Conservation (phyloP, 2,888 invertebrate genomes). For the Conus canariensis region DNA sequence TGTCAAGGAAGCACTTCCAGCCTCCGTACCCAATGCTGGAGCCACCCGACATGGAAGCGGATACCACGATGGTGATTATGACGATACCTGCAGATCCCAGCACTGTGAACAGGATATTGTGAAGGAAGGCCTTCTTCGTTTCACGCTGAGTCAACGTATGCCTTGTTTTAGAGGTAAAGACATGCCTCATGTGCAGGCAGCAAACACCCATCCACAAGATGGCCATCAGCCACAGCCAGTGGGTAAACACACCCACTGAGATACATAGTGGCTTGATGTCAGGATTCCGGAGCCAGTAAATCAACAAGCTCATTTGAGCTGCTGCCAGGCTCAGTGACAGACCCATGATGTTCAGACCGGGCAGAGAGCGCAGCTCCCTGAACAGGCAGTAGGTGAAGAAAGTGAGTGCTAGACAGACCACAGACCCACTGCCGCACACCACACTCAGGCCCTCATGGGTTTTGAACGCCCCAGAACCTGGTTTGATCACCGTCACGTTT, state of each 20-base stretch:
- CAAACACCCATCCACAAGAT: conserved; percentile 50
- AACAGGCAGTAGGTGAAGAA: conserved; percentile 50
- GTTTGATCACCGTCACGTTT: not conserved
- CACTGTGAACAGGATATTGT: conserved; percentile 46
- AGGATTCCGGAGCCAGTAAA: conserved; percentile 11
- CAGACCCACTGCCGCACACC: conserved; percentile 43
- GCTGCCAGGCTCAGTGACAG: conserved; percentile 47
- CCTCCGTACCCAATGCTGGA: conserved; percentile 44
- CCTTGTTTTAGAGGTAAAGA: conserved; percentile 46
- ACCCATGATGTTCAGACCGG: conserved; percentile 56
- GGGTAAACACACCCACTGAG: conserved; percentile 15
- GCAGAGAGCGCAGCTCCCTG: conserved; percentile 50
- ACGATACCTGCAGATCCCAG: conserved; percentile 47
- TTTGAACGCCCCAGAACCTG: too few species aligned
- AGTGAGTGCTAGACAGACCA: conserved; percentile 49
- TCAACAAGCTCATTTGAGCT: conserved; percentile 43
- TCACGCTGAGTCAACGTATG: conserved; percentile 15
- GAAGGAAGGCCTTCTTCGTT: conserved; percentile 38
- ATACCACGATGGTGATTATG: conserved; percentile 36
- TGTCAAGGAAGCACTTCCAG: conserved; percentile 43
- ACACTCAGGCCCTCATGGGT: not conserved
- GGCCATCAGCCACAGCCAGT: conserved; percentile 49
- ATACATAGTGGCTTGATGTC: not conserved
- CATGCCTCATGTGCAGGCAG: conserved; percentile 53
- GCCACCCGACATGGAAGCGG: conserved; percentile 43